Base-by-base conservation (phyloP, 2,888 invertebrate genomes). In the Imbricaverruca yamaguchii region DNA sequence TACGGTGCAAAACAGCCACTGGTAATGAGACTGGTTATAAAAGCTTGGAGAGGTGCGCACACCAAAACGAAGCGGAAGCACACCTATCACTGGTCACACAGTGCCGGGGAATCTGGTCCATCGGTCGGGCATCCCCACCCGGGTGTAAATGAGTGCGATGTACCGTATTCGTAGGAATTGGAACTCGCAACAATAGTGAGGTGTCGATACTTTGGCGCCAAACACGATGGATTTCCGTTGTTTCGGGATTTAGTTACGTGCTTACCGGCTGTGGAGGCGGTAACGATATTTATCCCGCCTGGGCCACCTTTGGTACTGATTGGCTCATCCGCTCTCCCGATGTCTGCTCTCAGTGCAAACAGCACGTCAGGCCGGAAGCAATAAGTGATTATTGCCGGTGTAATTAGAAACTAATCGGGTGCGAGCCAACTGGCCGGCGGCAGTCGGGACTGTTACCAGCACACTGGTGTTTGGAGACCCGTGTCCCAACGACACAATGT, bases 381-480 rank as follows among this genome's bases (percentile, higher is more conserved):
- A 74, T 74, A 74, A 10, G 74, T 74, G 74, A 74, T 74, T 74
- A 74, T 74, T 74, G 74, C 74, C 39, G 9, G 53, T 53, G 74
- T 74, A 74, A 74, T 74, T 74, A 74, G 18, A 55, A 55, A 74
- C 55, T 13, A 74, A 7, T 55, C 53, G 18, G 53, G 74, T 53
- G 23, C 12, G 53, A 18, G 21, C 53, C 21, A 21, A 55, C 53
- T 53, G 21, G 9, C 74, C 12, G 18, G 15, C 74, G 55, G 55
- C 7, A 12, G 23, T 8, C 21, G 2, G 53, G 55, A 10, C 21
- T 55, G 74, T 74, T 74, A 55, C 21, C 55, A 18, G 74, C 53
- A 21, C 74, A 21, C 74, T 74, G 74, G 55, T 74, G 74, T 55
- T 55, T 74, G 53, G 55, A 74, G 74, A 74, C 74, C 15, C 23